These are phyloP conservation scores for Cerastoderma edule DNA, from an alignment of 2,888 invertebrate genomes.

Conservation along the genomic window DNA sequence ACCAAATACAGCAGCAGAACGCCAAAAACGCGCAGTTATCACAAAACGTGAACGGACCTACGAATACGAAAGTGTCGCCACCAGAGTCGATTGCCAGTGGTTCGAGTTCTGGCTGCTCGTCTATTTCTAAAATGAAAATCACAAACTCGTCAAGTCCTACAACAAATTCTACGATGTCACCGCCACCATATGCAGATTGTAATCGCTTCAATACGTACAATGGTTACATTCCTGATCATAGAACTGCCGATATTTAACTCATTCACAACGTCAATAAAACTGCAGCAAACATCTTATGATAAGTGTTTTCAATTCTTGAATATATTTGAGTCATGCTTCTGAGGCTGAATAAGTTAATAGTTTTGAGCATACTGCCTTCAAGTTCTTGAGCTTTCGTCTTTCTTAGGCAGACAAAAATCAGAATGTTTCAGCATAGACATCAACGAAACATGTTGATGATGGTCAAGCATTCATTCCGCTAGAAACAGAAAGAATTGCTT, in stretches of 20 bases:
- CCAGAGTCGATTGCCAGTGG: slow-evolving; percentile 80
- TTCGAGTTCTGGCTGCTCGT: slow-evolving; percentile 75
- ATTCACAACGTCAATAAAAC: too few species aligned
- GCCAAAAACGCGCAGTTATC: slow-evolving; percentile 58
- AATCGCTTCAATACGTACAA: slow-evolving; percentile 74
- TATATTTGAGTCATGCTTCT: too few species aligned
- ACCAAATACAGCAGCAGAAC: slow-evolving; percentile 55
- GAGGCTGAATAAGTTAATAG: too few species aligned
- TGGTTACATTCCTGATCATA: slow-evolving; percentile 76
- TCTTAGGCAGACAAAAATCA: too few species aligned
- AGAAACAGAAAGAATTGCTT: too few species aligned
- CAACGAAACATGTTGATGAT: too few species aligned
- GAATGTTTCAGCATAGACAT: too few species aligned
- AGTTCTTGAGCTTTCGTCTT: too few species aligned
- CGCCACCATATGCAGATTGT: slow-evolving; percentile 68
- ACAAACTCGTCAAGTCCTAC: slow-evolving; percentile 53
- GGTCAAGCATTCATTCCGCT: too few species aligned
- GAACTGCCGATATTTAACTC: slow-evolving; percentile 72
- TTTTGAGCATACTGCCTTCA: too few species aligned
- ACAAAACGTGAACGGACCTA: slow-evolving; percentile 64
- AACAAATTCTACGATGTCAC: slow-evolving; percentile 54
- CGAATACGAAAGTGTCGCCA: slow-evolving; percentile 74
- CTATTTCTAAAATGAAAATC: slow-evolving; percentile 59
- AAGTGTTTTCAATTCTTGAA: too few species aligned
- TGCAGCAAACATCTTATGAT: too few species aligned